Conservation (phyloP, 2,888 invertebrate species). For the Caenorhabditis macrosperma region DNA sequence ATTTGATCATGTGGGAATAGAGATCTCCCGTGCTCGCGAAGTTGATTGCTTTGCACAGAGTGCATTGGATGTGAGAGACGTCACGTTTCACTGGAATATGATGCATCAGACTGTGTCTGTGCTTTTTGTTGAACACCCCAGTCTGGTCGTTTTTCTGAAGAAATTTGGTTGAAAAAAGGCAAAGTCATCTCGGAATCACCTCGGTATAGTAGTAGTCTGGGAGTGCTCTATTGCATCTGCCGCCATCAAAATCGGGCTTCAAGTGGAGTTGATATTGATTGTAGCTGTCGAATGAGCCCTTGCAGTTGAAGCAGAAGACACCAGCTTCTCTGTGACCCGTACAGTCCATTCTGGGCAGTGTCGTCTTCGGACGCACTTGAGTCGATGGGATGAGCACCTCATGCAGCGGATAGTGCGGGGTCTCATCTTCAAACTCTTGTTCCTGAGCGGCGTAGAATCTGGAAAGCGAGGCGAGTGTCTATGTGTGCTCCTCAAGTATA, state of each 20-base stretch:
- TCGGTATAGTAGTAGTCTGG: conserved; percentile 19
- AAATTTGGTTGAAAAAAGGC: no score
- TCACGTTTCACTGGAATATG: conserved; percentile 31
- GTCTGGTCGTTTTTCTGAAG: conserved; percentile 30
- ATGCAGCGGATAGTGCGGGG: conserved; percentile 17
- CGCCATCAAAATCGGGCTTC: neutral
- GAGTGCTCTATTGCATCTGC: conserved; percentile 25
- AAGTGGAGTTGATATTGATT: conserved; percentile 40
- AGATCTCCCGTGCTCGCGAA: conserved; percentile 38
- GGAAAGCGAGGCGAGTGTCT: neutral
- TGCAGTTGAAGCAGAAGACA: conserved; percentile 51
- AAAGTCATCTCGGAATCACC: neutral
- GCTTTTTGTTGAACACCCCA: conserved; percentile 20
- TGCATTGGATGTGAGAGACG: conserved; percentile 48
- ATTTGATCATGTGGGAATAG: conserved; percentile 47
- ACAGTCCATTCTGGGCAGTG: neutral
- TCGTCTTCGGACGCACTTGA: conserved; percentile 11
- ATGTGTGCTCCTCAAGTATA: conserved; percentile 4
- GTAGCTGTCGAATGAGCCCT: conserved; percentile 30
- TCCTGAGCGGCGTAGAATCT: conserved; percentile 33
- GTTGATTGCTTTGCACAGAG: conserved; percentile 39
- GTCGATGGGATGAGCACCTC: conserved; percentile 31
- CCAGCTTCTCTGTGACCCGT: neutral
- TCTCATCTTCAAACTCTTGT: conserved; percentile 38
- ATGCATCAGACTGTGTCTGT: conserved; percentile 21